Percentiles rank a stretch among this genome's conserved stretches.
Conservation (phyloP, 2,113 vertebrate genomes). For the Cyrtonyx montezumae region DNA sequence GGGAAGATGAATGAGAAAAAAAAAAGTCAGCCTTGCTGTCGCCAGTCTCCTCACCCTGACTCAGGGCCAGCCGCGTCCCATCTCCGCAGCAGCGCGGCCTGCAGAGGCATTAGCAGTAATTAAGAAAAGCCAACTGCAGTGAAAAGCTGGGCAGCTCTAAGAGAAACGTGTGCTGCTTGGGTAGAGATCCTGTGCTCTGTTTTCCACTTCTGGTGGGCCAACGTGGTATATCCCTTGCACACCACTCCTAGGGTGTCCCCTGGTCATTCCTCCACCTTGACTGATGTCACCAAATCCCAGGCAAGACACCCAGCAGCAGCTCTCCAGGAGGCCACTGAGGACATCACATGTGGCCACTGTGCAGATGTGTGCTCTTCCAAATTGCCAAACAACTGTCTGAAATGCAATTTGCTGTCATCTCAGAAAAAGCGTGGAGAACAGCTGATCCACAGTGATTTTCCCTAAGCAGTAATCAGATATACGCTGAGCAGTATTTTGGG, state of each 20-base stretch:
- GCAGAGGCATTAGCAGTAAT: constrained; percentile 31
- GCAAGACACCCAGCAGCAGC: background rate
- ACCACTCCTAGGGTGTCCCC: background rate
- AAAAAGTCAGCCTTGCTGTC: constrained; percentile 32
- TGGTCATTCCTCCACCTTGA: background rate
- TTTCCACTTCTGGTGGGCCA: background rate
- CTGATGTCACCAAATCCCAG: background rate
- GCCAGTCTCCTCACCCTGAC: background rate
- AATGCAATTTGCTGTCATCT: rapidly evolving
- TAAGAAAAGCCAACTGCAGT: background rate
- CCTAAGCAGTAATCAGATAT: background rate
- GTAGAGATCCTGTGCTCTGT: background rate
- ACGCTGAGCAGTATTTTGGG: background rate
- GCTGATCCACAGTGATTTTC: background rate
- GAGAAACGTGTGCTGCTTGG: background rate
- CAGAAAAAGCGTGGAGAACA: background rate
- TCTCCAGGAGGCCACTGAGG: background rate
- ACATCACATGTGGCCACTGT: background rate
- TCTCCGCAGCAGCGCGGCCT: background rate
- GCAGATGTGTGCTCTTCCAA: background rate
- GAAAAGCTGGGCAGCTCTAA: background rate
- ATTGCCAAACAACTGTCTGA: rapidly evolving
- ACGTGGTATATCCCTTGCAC: background rate
- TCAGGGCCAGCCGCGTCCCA: background rate
- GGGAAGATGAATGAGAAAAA: background rate